phyloP scores from a whole-genome alignment of 2,113 vertebrate species.

The Poeciliopsis turrubarensis region DNA sequence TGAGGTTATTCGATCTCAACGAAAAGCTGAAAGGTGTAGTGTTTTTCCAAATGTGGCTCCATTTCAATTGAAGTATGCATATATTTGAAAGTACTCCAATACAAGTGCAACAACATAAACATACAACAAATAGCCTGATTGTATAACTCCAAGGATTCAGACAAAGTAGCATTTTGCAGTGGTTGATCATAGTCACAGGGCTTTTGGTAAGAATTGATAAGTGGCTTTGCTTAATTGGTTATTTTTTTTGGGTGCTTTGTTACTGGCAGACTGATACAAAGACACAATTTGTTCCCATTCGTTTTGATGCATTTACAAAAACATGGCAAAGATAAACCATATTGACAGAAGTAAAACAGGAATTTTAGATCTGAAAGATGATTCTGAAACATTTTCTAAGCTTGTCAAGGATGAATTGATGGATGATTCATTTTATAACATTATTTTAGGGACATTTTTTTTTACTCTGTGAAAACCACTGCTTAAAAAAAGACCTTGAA shows the following conservation, averaged over 20 bases:
- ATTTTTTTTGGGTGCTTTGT: background rate
- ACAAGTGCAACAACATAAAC: slow-evolving; percentile 60
- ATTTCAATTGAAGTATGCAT: slow-evolving; percentile 47
- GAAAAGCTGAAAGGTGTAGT: slow-evolving; percentile 49
- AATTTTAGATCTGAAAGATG: background rate
- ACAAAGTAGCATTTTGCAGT: slow-evolving; percentile 23
- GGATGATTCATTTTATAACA: no score
- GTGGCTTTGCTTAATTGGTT: slow-evolving; percentile 11
- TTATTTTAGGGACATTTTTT: no score
- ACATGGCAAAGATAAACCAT: background rate
- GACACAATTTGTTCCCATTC: background rate
- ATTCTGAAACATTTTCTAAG: background rate
- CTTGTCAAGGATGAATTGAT: background rate
- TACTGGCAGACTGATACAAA: background rate
- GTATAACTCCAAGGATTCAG: slow-evolving; percentile 51
- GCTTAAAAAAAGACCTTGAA: background rate
- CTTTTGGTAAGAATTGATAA: slow-evolving; percentile 22
- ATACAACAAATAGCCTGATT: slow-evolving; percentile 62
- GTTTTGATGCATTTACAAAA: background rate
- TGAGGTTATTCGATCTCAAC: slow-evolving; percentile 58
- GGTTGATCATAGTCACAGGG: slow-evolving; percentile 39
- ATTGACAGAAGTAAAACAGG: background rate
- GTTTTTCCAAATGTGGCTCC: slow-evolving; percentile 31
- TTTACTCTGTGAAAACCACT: background rate
- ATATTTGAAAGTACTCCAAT: slow-evolving; percentile 45